phyloP scores from a whole-genome alignment of 2,113 vertebrate species.

The Phylloscopus trochiloides region DNA sequence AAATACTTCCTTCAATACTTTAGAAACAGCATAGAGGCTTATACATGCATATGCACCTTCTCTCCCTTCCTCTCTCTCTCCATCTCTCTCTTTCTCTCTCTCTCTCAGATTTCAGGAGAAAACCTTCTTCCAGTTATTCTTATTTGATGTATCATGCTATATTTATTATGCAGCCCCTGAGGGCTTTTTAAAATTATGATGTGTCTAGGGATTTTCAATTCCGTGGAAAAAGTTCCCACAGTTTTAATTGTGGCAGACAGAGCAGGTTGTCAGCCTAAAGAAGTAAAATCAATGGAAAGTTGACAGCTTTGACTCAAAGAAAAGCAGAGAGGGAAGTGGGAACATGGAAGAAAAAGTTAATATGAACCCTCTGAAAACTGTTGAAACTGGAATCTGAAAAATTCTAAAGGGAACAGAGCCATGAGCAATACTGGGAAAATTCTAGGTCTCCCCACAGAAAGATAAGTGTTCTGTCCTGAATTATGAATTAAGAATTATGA shows the following conservation, averaged over 20 bases:
- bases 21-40: background rate
- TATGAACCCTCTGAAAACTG: background rate
- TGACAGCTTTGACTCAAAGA: background rate
- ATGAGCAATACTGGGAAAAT: background rate
- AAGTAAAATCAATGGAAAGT: background rate
- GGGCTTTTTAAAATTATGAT: background rate
- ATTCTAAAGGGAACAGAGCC: background rate
- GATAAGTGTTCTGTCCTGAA: background rate
- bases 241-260: background rate
- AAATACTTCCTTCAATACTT: background rate
- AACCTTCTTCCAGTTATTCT: background rate
- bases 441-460: background rate
- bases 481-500: background rate
- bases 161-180: background rate
- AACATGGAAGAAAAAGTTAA: background rate
- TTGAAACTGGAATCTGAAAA: background rate
- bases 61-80: background rate
- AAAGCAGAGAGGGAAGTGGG: background rate
- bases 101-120: background rate
- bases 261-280: background rate
- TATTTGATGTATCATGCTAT: background rate
- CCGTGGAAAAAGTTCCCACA: background rate
- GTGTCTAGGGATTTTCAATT: background rate
- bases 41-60: fast-evolving
- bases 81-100: background rate